phyloP scores from a whole-genome alignment of 2,797 vertebrate species.

The Falco biarmicus region DNA sequence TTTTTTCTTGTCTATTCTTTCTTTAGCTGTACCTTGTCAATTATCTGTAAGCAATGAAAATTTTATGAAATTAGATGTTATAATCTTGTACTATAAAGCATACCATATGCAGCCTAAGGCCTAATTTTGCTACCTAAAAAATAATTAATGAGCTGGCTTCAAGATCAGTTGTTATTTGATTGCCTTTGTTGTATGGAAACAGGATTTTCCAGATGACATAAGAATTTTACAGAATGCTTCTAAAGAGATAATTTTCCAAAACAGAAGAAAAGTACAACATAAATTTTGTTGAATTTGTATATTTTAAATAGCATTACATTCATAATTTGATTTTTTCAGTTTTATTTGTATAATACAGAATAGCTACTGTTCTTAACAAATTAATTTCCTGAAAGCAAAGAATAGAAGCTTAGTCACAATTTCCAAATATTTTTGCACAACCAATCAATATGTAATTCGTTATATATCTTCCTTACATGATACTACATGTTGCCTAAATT shows the following conservation, averaged over 20 bases:
- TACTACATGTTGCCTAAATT: not conserved
- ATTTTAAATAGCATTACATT: not conserved
- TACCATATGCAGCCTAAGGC: not conserved
- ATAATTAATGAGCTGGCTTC: not conserved
- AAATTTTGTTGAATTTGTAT: not conserved
- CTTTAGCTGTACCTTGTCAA: not conserved
- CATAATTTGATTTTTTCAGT: not conserved
- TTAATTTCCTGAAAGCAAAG: not conserved
- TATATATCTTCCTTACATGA: not conserved
- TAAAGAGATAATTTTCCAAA: not conserved
- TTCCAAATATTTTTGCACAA: not conserved
- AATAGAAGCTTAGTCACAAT: not conserved
- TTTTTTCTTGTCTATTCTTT: not conserved
- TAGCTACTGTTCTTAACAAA: not conserved
- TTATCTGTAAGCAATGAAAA: not conserved
- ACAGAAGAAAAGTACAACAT: not conserved
- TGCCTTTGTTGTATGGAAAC: not conserved
- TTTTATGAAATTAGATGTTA: not conserved
- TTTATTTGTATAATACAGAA: not conserved
- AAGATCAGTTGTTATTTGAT: not conserved
- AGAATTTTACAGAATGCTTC: not conserved
- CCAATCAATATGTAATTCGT: not conserved
- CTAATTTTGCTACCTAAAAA: not conserved
- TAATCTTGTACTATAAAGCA: not conserved
- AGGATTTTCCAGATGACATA: not conserved